These are phyloP conservation scores for Nanorana parkeri DNA, from an alignment of 2,113 vertebrate species.

Conservation along the genomic window DNA sequence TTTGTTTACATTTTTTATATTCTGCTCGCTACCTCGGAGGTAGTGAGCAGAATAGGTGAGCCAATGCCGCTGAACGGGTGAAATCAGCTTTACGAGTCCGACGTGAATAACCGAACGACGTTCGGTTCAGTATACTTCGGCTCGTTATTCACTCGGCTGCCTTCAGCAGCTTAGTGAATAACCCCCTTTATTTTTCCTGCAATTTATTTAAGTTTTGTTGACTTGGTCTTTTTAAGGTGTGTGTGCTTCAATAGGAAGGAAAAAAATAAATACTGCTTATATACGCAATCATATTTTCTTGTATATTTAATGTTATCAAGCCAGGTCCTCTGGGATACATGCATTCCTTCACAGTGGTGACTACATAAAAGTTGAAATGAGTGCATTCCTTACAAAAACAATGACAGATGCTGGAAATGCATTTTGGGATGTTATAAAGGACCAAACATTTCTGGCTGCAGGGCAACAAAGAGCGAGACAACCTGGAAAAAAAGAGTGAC, in stretches of 20 bases:
- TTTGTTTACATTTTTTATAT: no score
- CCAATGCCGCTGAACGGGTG: no score
- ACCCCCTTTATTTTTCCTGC: no score
- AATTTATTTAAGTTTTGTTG: no score
- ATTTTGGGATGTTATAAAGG: slow-evolving; percentile 42
- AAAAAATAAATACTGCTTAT: background rate
- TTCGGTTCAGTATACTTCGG: no score
- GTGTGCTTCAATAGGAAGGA: background rate
- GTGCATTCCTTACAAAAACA: slow-evolving; percentile 51
- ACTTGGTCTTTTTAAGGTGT: no score
- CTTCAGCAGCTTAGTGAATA: no score
- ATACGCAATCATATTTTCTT: background rate
- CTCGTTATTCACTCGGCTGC: no score
- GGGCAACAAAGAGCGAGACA: slow-evolving; percentile 37
- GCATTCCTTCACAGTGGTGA: slow-evolving; percentile 18
- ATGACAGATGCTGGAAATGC: slow-evolving; percentile 48
- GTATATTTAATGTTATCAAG: slow-evolving; percentile 14
- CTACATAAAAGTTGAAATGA: slow-evolving; percentile 46
- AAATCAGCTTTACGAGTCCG: no score
- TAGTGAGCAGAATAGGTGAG: no score
- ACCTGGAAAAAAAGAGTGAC: slow-evolving; percentile 18
- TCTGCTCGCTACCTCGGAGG: no score
- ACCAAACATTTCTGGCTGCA: slow-evolving; percentile 43
- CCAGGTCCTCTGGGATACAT: slow-evolving; percentile 14
- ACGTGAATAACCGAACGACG: no score